Base-by-base conservation (phyloP, 2,113 vertebrate species). In the Himantopus leucocephalus region DNA sequence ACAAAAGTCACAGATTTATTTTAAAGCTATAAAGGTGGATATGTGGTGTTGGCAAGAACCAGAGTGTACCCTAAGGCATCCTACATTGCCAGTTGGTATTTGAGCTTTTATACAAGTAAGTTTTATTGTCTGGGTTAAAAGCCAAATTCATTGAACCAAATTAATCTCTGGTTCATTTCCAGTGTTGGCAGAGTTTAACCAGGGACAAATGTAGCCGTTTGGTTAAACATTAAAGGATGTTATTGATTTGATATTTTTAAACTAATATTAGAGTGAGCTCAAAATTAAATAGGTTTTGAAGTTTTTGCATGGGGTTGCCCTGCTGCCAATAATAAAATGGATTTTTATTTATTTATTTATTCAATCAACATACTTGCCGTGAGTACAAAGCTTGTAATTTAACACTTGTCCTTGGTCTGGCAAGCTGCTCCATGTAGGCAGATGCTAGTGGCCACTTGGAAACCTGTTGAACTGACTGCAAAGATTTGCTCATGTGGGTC, bases 51-150 rank as follows among this genome's bases (percentile, higher is more conserved):
- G 82, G 90, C 88, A 80, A 91, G 76, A 93, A 56, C 45, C 76
- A 75, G 59, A 81, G 13, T 26, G 35, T 90, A 79, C 92, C 92
- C 83, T 92, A 90, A 88, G 94, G 93, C 95, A 56, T 91, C 55
- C 68, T 92, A 77, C 7, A 1, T 77, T 95, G 84, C 89, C 74
- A 83, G 37, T 90, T 90, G 63, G 63, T 94, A 94, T 95, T 81
- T 94, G 79, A 97, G 85, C 67, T 88, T 94, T 95, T 92, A 85
- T 73, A 78, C 70, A 70, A 95, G 75, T 94, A 94, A 93, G 95
- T 93, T 97, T 96, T 95, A 96, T 94, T 96, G 92, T 95, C 74
- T 84, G 74, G 72, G 87, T 95, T 96, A 86, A 97, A 91, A 96
- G 94, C 90, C 88, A 96, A 93, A 95, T 97, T 95, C 92, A 60